These are phyloP conservation scores for Stegodyphus mimosarum DNA, from an alignment of 1,140 invertebrate species.

Conservation along the genomic window DNA sequence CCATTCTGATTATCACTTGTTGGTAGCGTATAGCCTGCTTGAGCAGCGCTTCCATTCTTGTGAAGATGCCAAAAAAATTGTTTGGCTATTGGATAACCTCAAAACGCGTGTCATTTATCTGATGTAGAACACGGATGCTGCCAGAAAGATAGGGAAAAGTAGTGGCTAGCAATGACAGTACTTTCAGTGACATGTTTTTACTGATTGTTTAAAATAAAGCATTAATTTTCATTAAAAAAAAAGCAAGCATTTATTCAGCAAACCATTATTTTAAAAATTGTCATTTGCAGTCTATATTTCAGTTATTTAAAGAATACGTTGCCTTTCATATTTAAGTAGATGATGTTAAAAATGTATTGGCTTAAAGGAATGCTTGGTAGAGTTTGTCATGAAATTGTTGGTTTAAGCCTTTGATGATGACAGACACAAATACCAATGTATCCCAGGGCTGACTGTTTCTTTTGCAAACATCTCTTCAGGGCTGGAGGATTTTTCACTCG, in stretches of 20 bases:
- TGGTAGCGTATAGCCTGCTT: neutral
- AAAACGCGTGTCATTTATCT: neutral
- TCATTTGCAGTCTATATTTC: too few species aligned
- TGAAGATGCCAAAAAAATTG: neutral
- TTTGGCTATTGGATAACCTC: neutral
- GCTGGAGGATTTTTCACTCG: too few species aligned
- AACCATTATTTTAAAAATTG: too few species aligned
- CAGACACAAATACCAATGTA: too few species aligned
- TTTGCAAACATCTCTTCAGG: too few species aligned
- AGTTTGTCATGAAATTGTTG: too few species aligned
- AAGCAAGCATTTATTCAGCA: neutral
- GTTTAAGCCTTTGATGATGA: too few species aligned
- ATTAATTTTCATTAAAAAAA: slow-evolving; percentile 2
- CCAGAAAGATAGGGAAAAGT: slow-evolving; percentile 1
- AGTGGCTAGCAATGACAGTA: neutral
- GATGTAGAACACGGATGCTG: neutral
- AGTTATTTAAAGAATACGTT: too few species aligned
- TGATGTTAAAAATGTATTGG: too few species aligned
- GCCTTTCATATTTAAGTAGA: too few species aligned
- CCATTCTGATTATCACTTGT: neutral
- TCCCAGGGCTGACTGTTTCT: too few species aligned
- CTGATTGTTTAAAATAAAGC: neutral
- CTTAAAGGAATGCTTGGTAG: too few species aligned
- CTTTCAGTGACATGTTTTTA: slow-evolving; percentile 1
- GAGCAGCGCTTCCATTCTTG: neutral